Evolutionary conservation across 2,797 vertebrate genomes (phyloP).

Genomic region (Brachyrhaphis roseni): DNA sequence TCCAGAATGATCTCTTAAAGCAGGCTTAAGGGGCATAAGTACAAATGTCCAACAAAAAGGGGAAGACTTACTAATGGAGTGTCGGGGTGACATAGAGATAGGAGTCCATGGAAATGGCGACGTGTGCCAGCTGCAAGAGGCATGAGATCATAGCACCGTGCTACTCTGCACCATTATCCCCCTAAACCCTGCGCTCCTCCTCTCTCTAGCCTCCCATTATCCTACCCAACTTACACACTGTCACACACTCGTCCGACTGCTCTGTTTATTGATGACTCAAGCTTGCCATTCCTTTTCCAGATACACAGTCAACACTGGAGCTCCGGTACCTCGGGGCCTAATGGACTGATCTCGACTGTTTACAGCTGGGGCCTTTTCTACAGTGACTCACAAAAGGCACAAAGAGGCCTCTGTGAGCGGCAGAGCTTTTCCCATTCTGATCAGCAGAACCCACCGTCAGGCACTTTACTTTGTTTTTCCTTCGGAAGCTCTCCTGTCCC

Average conservation of each 20-base stretch:
- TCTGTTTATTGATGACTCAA: conserved; percentile 81
- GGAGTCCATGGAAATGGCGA: conserved; percentile 66
- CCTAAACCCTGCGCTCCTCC: conserved; percentile 63
- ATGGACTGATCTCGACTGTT: conserved; percentile 80
- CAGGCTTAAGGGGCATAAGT: not conserved
- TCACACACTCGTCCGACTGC: conserved; percentile 68
- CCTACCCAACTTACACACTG: conserved; percentile 35
- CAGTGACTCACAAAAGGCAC: conserved; percentile 78
- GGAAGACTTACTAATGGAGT: conserved; percentile 46
- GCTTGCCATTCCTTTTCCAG: conserved; percentile 74
- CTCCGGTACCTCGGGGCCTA: conserved; percentile 73
- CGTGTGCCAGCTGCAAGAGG: conserved; percentile 67
- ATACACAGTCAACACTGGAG: conserved; percentile 74
- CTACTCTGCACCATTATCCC: conserved; percentile 67
- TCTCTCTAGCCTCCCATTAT: conserved; percentile 58
- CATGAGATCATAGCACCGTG: conserved; percentile 75
- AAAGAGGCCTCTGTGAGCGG: conserved; percentile 71
- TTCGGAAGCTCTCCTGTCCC: conserved; percentile 30
- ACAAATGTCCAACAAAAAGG: conserved; percentile 25
- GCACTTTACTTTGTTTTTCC: conserved; percentile 43
- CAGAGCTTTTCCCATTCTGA: conserved; percentile 66
- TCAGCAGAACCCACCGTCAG: conserved; percentile 58
- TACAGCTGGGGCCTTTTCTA: conserved; percentile 78
- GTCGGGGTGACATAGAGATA: conserved; percentile 56
- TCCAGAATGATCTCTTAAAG: not conserved